A percentile compares a stretch with the other conserved stretches of the same genome.
phyloP scores from a whole-genome alignment of 2,888 invertebrate species.

The Galerucella nymphaeae region DNA sequence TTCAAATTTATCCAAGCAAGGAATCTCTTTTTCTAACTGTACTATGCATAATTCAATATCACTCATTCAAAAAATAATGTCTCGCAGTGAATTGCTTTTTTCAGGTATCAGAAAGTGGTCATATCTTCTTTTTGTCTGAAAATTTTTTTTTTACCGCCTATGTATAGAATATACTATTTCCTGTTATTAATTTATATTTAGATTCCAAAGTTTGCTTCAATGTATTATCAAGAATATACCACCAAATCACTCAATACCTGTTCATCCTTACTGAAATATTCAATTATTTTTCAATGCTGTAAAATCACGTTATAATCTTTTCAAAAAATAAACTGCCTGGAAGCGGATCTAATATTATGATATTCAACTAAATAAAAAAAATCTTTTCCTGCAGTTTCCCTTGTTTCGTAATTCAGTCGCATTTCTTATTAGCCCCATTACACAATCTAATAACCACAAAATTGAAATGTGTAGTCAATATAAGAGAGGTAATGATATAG shows the following conservation, averaged over 20 bases:
- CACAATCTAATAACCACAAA: conserved; percentile 20
- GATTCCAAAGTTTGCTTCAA: too few relatives aligned
- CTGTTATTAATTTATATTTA: too few relatives aligned
- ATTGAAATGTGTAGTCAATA: conserved; percentile 24
- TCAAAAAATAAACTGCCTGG: background rate
- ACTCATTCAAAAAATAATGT: too few relatives aligned
- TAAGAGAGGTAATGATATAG: conserved; percentile 20
- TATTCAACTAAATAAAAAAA: background rate
- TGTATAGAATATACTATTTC: too few relatives aligned
- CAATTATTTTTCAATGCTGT: background rate
- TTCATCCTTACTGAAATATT: background rate
- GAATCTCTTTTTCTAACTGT: too few relatives aligned
- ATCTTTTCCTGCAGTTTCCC: conserved; percentile 1
- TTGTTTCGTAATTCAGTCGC: conserved; percentile 20
- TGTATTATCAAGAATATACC: too few relatives aligned
- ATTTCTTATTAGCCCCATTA: conserved; percentile 19
- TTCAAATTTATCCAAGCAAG: too few relatives aligned
- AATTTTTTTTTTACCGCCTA: too few relatives aligned
- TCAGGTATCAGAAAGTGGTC: too few relatives aligned
- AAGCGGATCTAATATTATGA: background rate
- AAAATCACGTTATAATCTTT: background rate
- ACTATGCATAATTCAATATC: too few relatives aligned
- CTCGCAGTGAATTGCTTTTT: too few relatives aligned
- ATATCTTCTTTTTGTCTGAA: too few relatives aligned
- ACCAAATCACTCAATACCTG: background rate